A percentile compares a stretch with the other conserved stretches of the same genome.
Evolutionary conservation across 2,888 invertebrate species (phyloP).

Genomic region (Yponomeuta malinellus): DNA sequence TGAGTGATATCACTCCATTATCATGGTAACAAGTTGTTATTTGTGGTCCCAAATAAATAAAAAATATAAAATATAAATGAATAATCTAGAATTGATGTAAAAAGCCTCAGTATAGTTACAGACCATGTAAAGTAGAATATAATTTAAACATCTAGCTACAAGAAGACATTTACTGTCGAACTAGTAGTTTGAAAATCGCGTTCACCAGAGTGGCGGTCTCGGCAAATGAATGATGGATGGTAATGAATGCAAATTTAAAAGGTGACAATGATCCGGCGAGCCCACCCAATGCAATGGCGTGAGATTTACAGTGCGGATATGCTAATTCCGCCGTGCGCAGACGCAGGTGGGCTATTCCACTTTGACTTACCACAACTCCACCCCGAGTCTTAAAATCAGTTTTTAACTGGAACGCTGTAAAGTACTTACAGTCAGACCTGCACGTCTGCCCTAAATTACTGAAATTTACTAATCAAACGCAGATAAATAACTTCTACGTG

Average conservation of each 20-base stretch:
- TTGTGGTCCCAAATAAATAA: too few species aligned
- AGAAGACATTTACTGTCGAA: neutral
- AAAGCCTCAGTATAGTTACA: too few species aligned
- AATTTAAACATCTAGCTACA: neutral
- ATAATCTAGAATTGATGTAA: too few species aligned
- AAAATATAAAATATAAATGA: too few species aligned
- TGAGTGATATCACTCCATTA: too few species aligned
- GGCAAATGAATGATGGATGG: conserved; percentile 32
- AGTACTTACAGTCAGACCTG: too few species aligned
- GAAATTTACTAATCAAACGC: too few species aligned
- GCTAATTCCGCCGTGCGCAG: conserved; percentile 4
- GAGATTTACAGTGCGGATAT: conserved; percentile 16
- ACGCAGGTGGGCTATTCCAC: neutral
- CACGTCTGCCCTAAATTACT: too few species aligned
- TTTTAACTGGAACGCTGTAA: neutral
- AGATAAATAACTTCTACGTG: too few species aligned
- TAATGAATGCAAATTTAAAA: conserved; percentile 72
- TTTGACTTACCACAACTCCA: neutral
- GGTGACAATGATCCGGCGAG: conserved; percentile 65
- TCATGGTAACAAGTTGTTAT: too few species aligned
- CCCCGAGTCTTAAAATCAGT: neutral
- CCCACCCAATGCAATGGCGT: conserved; percentile 53
- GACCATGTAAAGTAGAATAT: too few species aligned
- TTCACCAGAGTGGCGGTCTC: neutral
- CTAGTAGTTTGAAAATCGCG: neutral